phyloP scores from a whole-genome alignment of 2,113 vertebrate species.

The Triplophysa tibetana region DNA sequence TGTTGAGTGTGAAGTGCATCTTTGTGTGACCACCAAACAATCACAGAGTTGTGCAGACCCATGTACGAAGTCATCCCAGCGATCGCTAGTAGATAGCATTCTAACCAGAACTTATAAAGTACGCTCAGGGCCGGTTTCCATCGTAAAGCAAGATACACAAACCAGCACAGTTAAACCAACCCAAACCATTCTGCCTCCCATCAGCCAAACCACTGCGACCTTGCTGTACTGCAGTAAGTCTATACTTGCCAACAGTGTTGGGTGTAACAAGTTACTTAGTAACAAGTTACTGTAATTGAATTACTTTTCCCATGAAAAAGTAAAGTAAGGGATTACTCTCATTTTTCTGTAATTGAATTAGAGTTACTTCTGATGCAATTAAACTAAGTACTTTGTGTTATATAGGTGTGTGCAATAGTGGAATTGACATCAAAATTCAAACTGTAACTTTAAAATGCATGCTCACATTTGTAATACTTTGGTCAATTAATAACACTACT shows the following conservation, averaged over 20 bases:
- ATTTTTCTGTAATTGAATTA: too few relatives aligned
- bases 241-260: background rate
- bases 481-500: too few relatives aligned
- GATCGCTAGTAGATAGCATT: background rate
- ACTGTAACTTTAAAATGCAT: too few relatives aligned
- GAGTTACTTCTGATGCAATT: too few relatives aligned
- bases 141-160: constrained; percentile 27
- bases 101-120: constrained; percentile 53
- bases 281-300: too few relatives aligned
- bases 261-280: too few relatives aligned
- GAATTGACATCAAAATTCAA: too few relatives aligned
- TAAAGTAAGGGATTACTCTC: too few relatives aligned
- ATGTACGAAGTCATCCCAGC: constrained; percentile 7
- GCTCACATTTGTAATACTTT: too few relatives aligned
- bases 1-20: constrained; percentile 59
- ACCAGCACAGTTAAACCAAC: constrained; percentile 7
- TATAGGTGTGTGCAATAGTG: too few relatives aligned
- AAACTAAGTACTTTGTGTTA: too few relatives aligned
- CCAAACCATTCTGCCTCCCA: background rate
- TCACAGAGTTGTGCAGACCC: constrained; percentile 56
- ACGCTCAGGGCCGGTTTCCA: constrained; percentile 56
- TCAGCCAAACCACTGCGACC: background rate
- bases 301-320: too few relatives aligned
- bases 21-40: constrained; percentile 63
- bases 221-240: background rate